phyloP scores from a whole-genome alignment of 1,140 invertebrate genomes.

The Dinoponera quadriceps region DNA sequence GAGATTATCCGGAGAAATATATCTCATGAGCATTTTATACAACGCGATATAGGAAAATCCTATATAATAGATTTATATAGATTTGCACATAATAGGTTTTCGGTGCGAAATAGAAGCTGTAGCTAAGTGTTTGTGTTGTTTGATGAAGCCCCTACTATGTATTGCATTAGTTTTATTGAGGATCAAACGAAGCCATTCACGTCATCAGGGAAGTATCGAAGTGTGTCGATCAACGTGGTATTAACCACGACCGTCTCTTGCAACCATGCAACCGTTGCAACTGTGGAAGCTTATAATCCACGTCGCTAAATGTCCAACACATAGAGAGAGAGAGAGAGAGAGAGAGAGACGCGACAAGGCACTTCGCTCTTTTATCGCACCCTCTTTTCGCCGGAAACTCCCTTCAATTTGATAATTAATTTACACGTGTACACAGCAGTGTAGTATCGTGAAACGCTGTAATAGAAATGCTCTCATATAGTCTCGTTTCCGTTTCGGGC shows the following conservation, averaged over 20 bases:
- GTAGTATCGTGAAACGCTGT: background rate
- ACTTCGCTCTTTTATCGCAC: background rate
- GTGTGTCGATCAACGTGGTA: background rate
- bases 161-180: constrained; percentile 16
- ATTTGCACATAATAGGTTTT: background rate
- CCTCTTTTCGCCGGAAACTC: background rate
- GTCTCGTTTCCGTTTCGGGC: constrained; percentile 23
- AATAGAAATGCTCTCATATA: constrained; percentile 7
- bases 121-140: background rate
- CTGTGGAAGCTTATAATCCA: background rate
- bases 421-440: background rate
- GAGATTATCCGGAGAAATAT: no score
- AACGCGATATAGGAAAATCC: background rate
- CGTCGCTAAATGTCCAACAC: background rate
- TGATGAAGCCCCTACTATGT: constrained; percentile 2
- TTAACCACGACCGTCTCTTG: constrained; percentile 11
- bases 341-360: no score
- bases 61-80: background rate
- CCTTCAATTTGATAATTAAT: background rate
- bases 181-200: constrained; percentile 1
- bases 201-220: background rate
- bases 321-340: no score
- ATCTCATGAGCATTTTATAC: no score
- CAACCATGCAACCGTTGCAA: no score
- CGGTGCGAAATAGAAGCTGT: background rate